phyloP scores from a whole-genome alignment of 2,797 vertebrate species.

The Galago senegalensis region DNA sequence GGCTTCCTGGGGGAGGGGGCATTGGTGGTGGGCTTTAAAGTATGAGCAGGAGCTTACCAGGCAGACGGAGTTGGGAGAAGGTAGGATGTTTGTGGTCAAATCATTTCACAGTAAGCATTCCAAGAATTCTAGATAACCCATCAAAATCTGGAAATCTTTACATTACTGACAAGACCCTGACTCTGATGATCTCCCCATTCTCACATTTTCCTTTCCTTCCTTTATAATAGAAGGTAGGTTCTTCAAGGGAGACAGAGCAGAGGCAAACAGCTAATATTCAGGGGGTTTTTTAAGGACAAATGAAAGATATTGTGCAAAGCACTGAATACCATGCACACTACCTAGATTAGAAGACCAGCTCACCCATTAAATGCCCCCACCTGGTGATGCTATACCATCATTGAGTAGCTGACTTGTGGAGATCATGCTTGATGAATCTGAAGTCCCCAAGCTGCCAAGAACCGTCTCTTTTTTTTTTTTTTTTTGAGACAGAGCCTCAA shows the following conservation, averaged over 20 bases:
- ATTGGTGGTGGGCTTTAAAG: neutral
- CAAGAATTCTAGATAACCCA: neutral
- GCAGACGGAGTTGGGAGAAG: neutral
- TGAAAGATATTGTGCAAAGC: neutral
- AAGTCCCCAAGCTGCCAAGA: neutral
- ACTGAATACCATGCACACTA: neutral
- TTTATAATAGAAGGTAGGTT: rapidly evolving
- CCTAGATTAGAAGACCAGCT: neutral
- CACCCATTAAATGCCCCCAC: neutral
- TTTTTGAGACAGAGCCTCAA: no score
- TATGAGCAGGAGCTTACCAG: neutral
- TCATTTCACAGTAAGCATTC: neutral
- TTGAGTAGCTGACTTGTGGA: neutral
- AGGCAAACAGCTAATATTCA: neutral
- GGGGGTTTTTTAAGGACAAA: neutral
- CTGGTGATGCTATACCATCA: rapidly evolving
- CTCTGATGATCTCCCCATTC: neutral
- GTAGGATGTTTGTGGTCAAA: no score
- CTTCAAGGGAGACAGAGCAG: neutral
- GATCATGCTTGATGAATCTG: neutral
- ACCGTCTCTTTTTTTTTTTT: no score
- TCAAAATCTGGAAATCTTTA: neutral
- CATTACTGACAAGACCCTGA: neutral
- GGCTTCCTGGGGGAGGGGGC: neutral
- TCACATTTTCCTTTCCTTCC: neutral